Conservation (phyloP, 1,140 invertebrate genomes). For the Dendroctonus valens region DNA sequence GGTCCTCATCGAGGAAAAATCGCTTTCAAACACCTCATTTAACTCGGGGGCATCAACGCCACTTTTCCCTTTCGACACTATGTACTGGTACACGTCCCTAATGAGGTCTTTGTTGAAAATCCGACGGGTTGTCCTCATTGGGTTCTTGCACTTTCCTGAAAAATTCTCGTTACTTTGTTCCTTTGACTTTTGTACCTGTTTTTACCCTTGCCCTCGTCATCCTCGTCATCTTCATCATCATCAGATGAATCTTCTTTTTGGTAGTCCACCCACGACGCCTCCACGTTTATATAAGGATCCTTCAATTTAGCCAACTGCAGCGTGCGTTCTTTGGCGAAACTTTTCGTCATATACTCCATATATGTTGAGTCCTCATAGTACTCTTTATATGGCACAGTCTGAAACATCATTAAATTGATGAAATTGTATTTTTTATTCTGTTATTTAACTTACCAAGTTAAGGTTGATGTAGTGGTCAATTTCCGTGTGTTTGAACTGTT, state of each 20-base stretch:
- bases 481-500: constrained; percentile 53
- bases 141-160: not conserved
- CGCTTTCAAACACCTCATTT: constrained; percentile 24
- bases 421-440: no score
- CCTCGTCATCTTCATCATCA: constrained; percentile 28
- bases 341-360: constrained; percentile 58
- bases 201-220: not conserved
- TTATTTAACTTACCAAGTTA: constrained; percentile 41
- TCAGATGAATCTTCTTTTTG: constrained; percentile 28
- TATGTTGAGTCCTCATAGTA: constrained; percentile 59
- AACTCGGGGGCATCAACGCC: constrained; percentile 34
- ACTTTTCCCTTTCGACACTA: constrained; percentile 25
- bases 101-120: constrained; percentile 34
- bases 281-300: constrained; percentile 54
- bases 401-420: constrained; percentile 20
- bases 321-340: constrained; percentile 52
- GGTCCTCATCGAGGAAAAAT: constrained; percentile 33
- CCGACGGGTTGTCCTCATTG: constrained; percentile 11
- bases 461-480: constrained; percentile 50
- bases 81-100: constrained; percentile 36
- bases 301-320: constrained; percentile 56
- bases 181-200: not conserved
- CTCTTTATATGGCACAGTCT: constrained; percentile 57
- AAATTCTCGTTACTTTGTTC: no score
- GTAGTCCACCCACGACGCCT: constrained; percentile 36